Evolutionary conservation across 1,140 invertebrate genomes (phyloP), one percentile per base, ranked within the genome.

Genomic region (Papilio polytes): DNA sequence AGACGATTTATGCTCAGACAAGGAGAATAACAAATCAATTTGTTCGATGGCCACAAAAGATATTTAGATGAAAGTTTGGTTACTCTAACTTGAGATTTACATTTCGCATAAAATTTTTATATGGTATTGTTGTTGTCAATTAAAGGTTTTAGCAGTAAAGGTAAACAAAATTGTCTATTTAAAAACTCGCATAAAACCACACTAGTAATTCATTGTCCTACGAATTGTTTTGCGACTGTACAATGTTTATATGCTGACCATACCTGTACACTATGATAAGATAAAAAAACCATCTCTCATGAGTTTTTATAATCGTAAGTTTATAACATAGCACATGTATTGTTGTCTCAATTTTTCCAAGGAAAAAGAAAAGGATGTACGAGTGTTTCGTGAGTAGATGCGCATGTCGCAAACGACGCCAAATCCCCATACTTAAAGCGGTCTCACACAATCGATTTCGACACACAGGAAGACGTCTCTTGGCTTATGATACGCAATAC

Each of bases 351-450:
- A 18, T 18, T 51, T 18, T 51, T 51, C 0, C 48, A 51, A 51
- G 48, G 4, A 51, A 10, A 18, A 51, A 6, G 15, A 51, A 51
- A 51, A 51, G 48, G 48, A 51, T 51, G 48, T 18, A 51, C 3
- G 46, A 48, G 53, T 56, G n/a, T 56, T 56, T 20, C 53, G 18
- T 56, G 3, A 53, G 6, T 56, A 26, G 22, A 26, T 26, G 74
- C 74, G 74, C 74, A 76, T 76, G 74, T 76, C 74, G 44, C 46
- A 76, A 76, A 76, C 74, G 74, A 46, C 74, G 74, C 74, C 74
- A 76, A 46, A 48, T 20, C 44, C 74, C 74, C 22, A 3, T 51
- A 48, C 41, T 46, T 76, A 53, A 73, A 41, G 36, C 18, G 44
- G 7, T 22, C 41, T 76, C 74, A 76, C 74, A 76, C 20, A 76